phyloP scores from a whole-genome alignment of 92 coral and sea anemone species.

The Ricordea florida region DNA sequence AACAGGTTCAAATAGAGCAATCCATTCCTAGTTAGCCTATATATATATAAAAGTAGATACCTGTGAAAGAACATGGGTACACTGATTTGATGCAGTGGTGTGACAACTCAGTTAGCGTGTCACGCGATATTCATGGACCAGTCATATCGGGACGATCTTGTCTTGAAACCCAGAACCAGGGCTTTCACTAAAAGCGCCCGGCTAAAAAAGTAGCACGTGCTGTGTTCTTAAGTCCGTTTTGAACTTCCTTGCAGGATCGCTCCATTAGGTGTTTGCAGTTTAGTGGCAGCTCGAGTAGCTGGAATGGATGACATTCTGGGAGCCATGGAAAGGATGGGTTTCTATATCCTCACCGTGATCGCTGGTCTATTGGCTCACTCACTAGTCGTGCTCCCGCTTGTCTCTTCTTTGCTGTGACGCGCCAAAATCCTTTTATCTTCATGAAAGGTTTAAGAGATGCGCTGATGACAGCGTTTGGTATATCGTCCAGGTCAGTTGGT shows the following conservation, averaged over 20 bases:
- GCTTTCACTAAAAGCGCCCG: too few species aligned
- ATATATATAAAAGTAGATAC: too few species aligned
- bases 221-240: background rate
- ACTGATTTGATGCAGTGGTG: too few species aligned
- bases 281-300: slow-evolving; percentile 75
- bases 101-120: too few species aligned
- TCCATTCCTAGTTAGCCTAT: too few species aligned
- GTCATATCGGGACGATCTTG: too few species aligned
- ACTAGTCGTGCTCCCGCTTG: slow-evolving; percentile 66
- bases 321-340: slow-evolving; percentile 47
- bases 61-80: too few species aligned
- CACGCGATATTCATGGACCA: too few species aligned
- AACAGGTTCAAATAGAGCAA: too few species aligned
- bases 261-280: slow-evolving; percentile 76
- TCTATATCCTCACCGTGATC: slow-evolving; percentile 65
- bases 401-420: slow-evolving; percentile 55
- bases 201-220: too few species aligned
- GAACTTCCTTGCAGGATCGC: slow-evolving; percentile 44
- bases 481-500: slow-evolving; percentile 66
- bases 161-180: too few species aligned
- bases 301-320: slow-evolving; percentile 68
- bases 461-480: slow-evolving; percentile 81
- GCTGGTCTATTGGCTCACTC: slow-evolving; percentile 60
- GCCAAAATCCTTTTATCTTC: slow-evolving; percentile 71
- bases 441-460: slow-evolving; percentile 69